phyloP scores from a whole-genome alignment of 2,797 vertebrate species.

The Eupleurogrammus muticus region DNA sequence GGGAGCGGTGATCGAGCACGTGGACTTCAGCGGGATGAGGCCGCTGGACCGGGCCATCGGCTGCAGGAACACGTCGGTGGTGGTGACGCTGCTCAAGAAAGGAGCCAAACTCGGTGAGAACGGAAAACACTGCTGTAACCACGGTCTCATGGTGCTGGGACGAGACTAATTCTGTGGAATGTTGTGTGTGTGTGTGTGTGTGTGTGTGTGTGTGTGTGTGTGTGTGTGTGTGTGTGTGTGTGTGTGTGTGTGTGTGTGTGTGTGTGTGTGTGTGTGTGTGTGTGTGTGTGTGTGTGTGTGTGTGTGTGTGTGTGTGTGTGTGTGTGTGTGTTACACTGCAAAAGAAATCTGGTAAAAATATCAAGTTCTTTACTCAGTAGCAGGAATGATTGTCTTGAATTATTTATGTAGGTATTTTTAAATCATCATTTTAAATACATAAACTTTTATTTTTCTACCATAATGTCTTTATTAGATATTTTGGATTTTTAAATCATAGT shows the following conservation, averaged over 20 bases:
- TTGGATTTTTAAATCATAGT: too few relatives aligned
- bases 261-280: too few relatives aligned
- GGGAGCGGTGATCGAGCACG: conserved; percentile 96
- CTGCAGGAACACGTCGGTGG: conserved; percentile 94
- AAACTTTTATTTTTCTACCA: too few relatives aligned
- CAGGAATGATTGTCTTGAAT: too few relatives aligned
- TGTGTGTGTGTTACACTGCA: too few relatives aligned
- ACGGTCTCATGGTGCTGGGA: conserved; percentile 47
- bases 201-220: conserved; percentile 11
- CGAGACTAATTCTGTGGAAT: conserved; percentile 62
- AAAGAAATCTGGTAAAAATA: too few relatives aligned
- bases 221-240: conserved; percentile 3
- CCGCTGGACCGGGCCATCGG: conserved; percentile 98
- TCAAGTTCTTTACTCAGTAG: too few relatives aligned
- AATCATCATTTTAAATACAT: too few relatives aligned
- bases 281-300: too few relatives aligned
- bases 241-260: background rate
- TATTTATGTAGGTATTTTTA: too few relatives aligned
- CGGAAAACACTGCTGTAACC: conserved; percentile 2
- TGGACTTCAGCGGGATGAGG: conserved; percentile 97
- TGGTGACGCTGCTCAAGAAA: conserved; percentile 94
- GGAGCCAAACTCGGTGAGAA: conserved; percentile 95
- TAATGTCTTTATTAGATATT: too few relatives aligned
- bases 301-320: too few relatives aligned
- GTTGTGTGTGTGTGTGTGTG: conserved; percentile 19